Conservation (phyloP, 2,797 vertebrate genomes). For the Trachurus trachurus region DNA sequence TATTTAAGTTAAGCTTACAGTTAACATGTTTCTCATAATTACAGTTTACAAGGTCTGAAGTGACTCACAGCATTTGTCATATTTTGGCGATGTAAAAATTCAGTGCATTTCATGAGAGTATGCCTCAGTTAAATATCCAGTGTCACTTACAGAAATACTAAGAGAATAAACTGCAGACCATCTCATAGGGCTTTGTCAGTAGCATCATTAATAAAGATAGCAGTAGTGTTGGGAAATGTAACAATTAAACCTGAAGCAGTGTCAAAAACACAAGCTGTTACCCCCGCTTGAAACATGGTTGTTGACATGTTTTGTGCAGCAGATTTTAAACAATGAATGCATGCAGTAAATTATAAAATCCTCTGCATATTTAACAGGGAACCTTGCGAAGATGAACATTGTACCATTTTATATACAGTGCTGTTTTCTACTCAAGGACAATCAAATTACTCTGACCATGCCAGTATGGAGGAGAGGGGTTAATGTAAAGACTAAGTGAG, state of each 20-base stretch:
- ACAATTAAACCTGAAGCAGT: slow-evolving; percentile 32
- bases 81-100: background rate
- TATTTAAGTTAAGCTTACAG: background rate
- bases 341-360: background rate
- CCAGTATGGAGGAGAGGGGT: background rate
- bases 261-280: slow-evolving; percentile 37
- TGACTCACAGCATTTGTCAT: background rate
- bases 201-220: slow-evolving; percentile 26
- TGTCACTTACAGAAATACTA: background rate
- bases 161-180: background rate
- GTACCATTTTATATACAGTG: background rate
- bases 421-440: background rate
- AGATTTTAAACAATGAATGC: background rate
- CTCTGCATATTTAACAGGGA: background rate
- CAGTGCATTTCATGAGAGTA: background rate
- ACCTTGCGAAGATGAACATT: background rate
- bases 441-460: slow-evolving; percentile 19
- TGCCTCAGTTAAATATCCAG: background rate
- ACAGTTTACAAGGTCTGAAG: background rate
- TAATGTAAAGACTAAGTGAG: slow-evolving; percentile 7
- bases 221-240: background rate
- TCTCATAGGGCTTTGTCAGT: slow-evolving; percentile 4
- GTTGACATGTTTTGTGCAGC: background rate
- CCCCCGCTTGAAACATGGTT: background rate
- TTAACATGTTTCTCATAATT: background rate